Base-by-base conservation (phyloP, 2,797 vertebrate species). In the Falco columbarius region DNA sequence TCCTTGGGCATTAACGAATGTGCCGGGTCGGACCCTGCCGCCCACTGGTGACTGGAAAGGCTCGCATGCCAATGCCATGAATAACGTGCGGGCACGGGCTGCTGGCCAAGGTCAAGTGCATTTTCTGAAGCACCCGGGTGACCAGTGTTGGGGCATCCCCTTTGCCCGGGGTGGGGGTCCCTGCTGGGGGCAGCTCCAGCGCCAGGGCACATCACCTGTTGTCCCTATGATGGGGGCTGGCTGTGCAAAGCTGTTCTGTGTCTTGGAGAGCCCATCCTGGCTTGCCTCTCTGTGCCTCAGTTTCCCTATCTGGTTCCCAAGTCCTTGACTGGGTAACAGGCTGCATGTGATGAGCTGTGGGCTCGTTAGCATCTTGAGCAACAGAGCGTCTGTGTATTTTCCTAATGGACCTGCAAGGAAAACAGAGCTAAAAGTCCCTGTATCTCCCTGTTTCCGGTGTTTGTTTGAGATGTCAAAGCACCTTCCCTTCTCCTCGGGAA, bases 21-120 rank as follows among this genome's bases (percentile, higher is more conserved):
- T 0, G 0, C 68, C 1, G 23, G 6, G 58, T 12, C 2, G 0
- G 73, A 22, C 77, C 54, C 22, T 17, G 51, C 68, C 6, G 3
- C 90, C 94, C 63, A 9, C 76, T 7, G 6, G 36, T 36, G 86
- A 42, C 2, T 36, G 90, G 88, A 72, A 81, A 19, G 9, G 65
- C 82, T 52, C 8, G 3, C 81, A 9, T 95, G 86, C 95, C 61
- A 0, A 34, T 20, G 56, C 46, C 11, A 5, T 95, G 95, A 95
- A 86, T 94, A 95, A 93, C 4, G 1, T 3, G 47, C 2, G 3
- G 59, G 29, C 24, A 32, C 0, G 1, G 49, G 15, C 62, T 5
- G 1, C 63, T 9, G 68, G 5, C 75, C 85, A 76, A 59, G 59
- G 81, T 79, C 89, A 93, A 94, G 76, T 70, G 38, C 55, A 26